Evolutionary conservation across 2,113 vertebrate species (phyloP), one percentile per base, ranked within the genome.

Genomic region (Leptosomus discolor): DNA sequence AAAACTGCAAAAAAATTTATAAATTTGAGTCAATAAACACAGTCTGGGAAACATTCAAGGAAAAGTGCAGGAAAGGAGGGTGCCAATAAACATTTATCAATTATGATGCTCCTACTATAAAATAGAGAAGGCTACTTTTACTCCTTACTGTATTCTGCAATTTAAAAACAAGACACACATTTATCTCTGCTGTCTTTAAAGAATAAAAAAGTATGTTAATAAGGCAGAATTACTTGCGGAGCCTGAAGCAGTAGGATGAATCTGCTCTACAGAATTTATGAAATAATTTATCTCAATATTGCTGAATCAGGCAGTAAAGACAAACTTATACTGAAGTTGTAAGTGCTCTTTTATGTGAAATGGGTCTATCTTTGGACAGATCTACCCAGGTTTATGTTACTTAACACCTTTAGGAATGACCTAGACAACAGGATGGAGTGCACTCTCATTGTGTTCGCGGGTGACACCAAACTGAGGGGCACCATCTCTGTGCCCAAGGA

Each of bases 291-390:
- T 24, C 74, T 70, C 45, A 56, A 5, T 45, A 23, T 5, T 90
- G 9, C 20, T 68, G 76, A 67, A 65, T 15, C 7, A 5, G 12
- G 61, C 9, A 77, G 56, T 12, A 57, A 18, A 37, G 26, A 34
- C 13, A 74, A 81, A 39, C 46, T n/a, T 41, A 34, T 1, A 29
- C 45, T 15, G 4, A 43, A 65, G 48, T 32, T 61, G 0, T 23
- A 63, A 77, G 20, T 22, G 27, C 13, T 82, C 32, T 82, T 58
- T 37, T 32, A 50, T 9, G 22, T 34, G 50, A 54, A 48, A 75
- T 0, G 0, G 13, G 15, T 58, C 67, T 48, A 4, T 27, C 29
- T 16, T 4, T 2, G 74, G 46, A 39, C 56, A 58, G 30, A 19
- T 45, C 56, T 37, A 54, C 9, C 39, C 46, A 58, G 37, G n/a